Conservation (phyloP, 2,888 invertebrate species). For the Bhutanitis thaidina region DNA sequence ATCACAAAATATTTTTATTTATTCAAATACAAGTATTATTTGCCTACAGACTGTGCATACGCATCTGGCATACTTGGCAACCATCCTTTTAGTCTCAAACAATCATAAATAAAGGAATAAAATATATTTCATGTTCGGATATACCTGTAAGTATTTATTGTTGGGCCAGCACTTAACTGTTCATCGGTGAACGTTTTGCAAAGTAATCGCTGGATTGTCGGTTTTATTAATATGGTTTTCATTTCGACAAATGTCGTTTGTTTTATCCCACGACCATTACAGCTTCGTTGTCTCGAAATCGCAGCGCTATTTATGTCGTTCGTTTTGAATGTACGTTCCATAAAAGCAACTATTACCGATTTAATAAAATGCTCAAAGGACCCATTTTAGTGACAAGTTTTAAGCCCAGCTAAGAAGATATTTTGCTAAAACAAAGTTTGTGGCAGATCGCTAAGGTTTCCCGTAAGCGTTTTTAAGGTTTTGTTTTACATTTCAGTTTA, state of each 20-base stretch:
- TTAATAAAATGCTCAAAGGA: not conserved
- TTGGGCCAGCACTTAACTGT: slow-evolving; percentile 41
- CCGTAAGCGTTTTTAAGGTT: no score
- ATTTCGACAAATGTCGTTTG: slow-evolving; percentile 38
- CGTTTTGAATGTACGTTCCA: not conserved
- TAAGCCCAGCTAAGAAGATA: no score
- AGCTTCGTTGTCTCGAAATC: not conserved
- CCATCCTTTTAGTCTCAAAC: no score
- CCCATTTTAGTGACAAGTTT: no score
- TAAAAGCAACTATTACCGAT: not conserved
- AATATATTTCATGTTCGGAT: not conserved
- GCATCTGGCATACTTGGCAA: no score
- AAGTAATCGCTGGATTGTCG: slow-evolving; percentile 63
- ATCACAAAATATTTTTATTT: no score
- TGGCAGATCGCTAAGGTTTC: no score
- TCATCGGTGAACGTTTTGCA: slow-evolving; percentile 56
- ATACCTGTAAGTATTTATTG: slow-evolving; percentile 21
- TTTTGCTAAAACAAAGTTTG: no score
- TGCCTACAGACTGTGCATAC: no score
- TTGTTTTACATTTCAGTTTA: no score
- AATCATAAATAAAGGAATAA: no score
- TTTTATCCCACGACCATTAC: slow-evolving; percentile 10
- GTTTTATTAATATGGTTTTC: slow-evolving; percentile 42
- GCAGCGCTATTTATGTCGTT: not conserved
- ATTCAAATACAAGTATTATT: no score